Evolutionary conservation across 2,113 vertebrate genomes (phyloP), one percentile per base, ranked within the genome.

Genomic region (Rhineura floridana): DNA sequence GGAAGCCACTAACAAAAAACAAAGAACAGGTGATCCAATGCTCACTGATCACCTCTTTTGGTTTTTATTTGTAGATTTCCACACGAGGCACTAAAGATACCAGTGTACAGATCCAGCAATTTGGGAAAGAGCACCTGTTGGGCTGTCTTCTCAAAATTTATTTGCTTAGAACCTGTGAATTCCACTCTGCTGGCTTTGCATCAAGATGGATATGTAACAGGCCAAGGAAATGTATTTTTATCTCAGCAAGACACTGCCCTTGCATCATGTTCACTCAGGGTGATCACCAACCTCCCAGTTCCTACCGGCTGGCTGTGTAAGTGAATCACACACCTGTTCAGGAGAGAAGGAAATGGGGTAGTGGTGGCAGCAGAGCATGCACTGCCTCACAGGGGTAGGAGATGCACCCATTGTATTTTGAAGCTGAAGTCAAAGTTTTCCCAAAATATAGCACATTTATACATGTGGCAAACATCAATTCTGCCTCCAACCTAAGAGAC

Each of bases 91-190:
- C 59, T 67, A 10, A 39, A 42, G 25, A 88, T 39, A 76, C 42
- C 46, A 50, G 59, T 33, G 46, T 81, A 33, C 6, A 65, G 8
- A 13, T 44, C 70, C 44, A 83, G 70, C 33, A 76, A 83, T 48
- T 50, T 23, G 36, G 10, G 17, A 21, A 83, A 67, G 25, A 52
- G 52, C 36, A 39, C 36, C 75, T 83, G 33, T 76, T 55, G 70
- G 55, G 9, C 79, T 63, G 25, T 42, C 52, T 88, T 77, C 28
- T 39, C 59, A 77, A 83, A 88, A 77, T 77, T 76, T 67, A 83
- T 77, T 44, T 55, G 75, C 55, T 76, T 75, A 73, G 67, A 76
- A 88, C 75, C 55, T 88, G 81, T 83, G 59, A 88, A 83, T 15
- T 88, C 36, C n/a, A 67, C n/a, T 83, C 81, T 67, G 70, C n/a